A percentile compares a stretch with the other conserved stretches of the same genome.
Evolutionary conservation across 2,797 vertebrate genomes (phyloP).

Genomic region (Phrynocephalus forsythii): DNA sequence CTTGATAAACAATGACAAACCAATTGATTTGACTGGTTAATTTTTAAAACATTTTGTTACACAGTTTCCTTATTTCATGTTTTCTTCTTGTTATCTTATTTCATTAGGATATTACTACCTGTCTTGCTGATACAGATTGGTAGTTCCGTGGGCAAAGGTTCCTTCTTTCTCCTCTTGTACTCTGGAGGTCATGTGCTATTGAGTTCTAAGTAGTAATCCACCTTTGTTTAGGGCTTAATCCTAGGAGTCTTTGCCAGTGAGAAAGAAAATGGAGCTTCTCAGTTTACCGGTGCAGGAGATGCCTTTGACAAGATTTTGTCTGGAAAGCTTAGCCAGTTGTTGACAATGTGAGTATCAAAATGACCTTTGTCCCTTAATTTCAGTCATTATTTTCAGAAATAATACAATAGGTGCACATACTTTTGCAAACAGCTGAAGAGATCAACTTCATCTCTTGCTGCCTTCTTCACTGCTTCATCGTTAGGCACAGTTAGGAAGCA

Average conservation of each 20-base stretch:
- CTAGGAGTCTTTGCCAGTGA: constrained; percentile 88
- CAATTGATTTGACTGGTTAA: neutral
- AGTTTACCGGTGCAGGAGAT: constrained; percentile 86
- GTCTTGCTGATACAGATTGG: neutral
- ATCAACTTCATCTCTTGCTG: neutral
- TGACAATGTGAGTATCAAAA: constrained; percentile 84
- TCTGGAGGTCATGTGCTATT: neutral
- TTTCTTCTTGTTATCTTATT: no score
- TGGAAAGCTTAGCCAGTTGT: constrained; percentile 89
- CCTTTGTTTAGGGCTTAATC: constrained; percentile 86
- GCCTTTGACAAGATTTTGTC: constrained; percentile 84
- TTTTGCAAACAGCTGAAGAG: neutral
- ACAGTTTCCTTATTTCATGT: neutral
- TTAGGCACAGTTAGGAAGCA: neutral
- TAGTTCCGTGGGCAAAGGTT: neutral
- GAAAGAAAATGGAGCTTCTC: constrained; percentile 75
- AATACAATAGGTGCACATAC: no score
- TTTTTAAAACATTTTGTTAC: neutral
- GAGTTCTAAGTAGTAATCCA: rapidly evolving
- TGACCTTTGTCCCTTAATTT: neutral
- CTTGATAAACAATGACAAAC: neutral
- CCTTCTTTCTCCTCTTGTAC: no score
- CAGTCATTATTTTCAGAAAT: neutral
- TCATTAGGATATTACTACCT: neutral
- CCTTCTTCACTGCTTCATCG: neutral